Conservation (phyloP, 2,797 vertebrate genomes). For the Delichon dasypus region DNA sequence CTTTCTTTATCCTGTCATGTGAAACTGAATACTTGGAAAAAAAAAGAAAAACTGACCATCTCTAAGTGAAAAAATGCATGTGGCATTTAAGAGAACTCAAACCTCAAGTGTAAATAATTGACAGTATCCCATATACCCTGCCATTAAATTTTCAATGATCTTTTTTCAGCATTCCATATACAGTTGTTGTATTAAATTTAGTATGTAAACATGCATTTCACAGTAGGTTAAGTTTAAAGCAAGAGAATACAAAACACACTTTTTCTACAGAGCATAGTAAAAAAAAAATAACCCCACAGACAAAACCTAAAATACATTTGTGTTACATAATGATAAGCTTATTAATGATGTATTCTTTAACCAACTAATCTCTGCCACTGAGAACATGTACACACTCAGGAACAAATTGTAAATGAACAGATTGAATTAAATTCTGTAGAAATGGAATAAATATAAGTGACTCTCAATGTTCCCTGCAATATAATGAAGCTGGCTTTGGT, state of each 20-base stretch:
- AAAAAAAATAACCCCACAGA: neutral
- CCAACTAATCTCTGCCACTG: neutral
- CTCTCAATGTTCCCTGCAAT: neutral
- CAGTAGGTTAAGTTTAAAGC: neutral
- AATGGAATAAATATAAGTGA: conserved; percentile 1
- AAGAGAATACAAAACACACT: neutral
- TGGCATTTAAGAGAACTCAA: neutral
- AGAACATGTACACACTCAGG: neutral
- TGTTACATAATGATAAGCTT: neutral
- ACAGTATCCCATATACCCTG: neutral
- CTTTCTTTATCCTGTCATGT: neutral
- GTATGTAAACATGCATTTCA: neutral
- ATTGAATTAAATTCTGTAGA: neutral
- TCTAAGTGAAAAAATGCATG: neutral
- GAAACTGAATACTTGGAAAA: neutral
- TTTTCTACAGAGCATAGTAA: neutral
- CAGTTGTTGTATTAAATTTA: neutral
- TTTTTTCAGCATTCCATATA: neutral
- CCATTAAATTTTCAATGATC: neutral
- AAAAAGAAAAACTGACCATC: neutral
- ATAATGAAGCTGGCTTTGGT: neutral
- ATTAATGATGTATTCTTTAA: neutral
- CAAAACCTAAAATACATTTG: neutral
- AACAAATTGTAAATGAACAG: neutral
- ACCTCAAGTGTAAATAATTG: neutral